Base-by-base conservation (phyloP, 2,888 invertebrate species). In the Leistus spinibarbis region DNA sequence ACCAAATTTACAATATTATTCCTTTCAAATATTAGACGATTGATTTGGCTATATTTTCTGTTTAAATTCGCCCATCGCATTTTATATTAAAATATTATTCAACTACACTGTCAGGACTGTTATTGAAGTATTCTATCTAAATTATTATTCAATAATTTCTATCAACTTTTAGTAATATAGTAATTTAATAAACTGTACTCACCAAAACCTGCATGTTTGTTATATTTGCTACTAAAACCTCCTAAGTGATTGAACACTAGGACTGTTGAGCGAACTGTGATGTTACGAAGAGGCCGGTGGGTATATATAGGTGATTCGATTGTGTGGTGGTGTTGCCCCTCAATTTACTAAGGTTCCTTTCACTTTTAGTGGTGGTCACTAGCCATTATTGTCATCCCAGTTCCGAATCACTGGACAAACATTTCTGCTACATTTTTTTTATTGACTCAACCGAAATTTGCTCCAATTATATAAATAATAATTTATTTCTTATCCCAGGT, bases 211-310 rank as follows among this genome's bases (percentile, higher is more conserved):
- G 77, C 78, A 78, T 60, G 13, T 19, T 78, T 56, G 67, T 77
- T 66, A 60, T 53, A n/a, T 56, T n/a, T 69, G 69, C 10, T 70
- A 22, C 13, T 68, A 56, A 54, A 78, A 78, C 78, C 78, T 78
- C 78, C 78, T 78, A 78, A 75, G 75, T 65, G 40, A 57, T 68
- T 57, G 65, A 56, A 54, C 71, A 77, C 78, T 78, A 78, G 78
- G 78, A 78, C 78, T 77, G 78, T 78, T 76, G 77, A 69, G 69
- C 77, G 68, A 65, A 78, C 77, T 78, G 76, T 76, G 74, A 63
- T 72, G 17, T 60, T 53, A 70, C 60, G 17, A 62, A 75, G 64
- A 65, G 67, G 71, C 71, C 65, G 16, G 72, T 66, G 65, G 67
- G 64, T 76, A 68, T 77, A 77, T 78, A 78, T 78, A 78, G 76